Conservation (phyloP, 2,888 invertebrate species). For the Phlogophora meticulosa region DNA sequence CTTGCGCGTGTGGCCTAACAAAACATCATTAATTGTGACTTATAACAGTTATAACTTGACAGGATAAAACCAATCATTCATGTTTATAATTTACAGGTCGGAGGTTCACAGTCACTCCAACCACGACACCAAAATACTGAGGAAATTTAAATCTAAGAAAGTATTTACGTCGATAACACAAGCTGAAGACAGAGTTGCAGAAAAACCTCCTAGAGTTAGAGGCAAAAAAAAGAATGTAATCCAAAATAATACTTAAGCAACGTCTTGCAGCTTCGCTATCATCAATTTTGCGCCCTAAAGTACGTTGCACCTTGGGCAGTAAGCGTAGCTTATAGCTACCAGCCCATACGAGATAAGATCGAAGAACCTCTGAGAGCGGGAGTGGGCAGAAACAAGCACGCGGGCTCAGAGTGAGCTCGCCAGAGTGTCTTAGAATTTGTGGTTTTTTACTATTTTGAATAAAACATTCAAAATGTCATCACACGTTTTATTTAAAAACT, state of each 20-base stretch:
- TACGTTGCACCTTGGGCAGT: neutral
- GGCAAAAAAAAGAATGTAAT: conserved; percentile 12
- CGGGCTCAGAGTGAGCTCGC: neutral
- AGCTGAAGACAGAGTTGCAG: conserved; percentile 42
- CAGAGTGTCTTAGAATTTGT: neutral
- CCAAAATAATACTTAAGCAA: no score
- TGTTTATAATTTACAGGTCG: conserved; percentile 69
- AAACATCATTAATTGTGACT: no score
- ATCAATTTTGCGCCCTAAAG: no score
- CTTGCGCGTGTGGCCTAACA: no score
- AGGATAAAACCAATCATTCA: neutral
- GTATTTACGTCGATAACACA: conserved; percentile 62
- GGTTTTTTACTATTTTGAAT: neutral
- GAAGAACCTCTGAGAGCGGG: no score
- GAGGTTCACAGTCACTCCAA: conserved; percentile 71
- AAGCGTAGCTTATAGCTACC: neutral
- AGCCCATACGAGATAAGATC: neutral
- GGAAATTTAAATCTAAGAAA: conserved; percentile 64
- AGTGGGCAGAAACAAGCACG: neutral
- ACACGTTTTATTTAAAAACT: neutral
- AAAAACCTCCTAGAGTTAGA: conserved; percentile 7
- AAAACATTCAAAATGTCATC: conserved; percentile 1
- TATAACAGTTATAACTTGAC: no score
- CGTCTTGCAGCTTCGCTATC: no score
- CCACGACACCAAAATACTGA: conserved; percentile 75